Base-by-base conservation (phyloP, 2,888 invertebrate genomes). In the Epirrhoe alternata region DNA sequence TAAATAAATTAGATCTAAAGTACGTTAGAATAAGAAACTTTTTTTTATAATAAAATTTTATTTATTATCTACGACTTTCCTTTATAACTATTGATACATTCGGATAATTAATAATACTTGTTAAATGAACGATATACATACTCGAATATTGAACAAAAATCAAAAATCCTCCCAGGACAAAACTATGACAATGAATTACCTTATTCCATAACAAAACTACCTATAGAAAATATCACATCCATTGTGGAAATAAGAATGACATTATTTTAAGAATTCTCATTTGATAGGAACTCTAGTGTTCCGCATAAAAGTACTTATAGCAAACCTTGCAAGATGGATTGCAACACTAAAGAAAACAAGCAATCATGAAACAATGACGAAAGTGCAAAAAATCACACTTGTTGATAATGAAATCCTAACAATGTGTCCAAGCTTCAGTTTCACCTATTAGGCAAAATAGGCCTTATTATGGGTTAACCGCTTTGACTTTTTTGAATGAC, bases 21-120 rank as follows among this genome's bases (percentile, higher is more conserved):
- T 77, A 67, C 42, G 35, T 69, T 86, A 86, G 82, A 42, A 83
- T 89, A 89, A 90, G 86, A 86, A 70, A 80, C 75, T 71, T 86
- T 85, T 86, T 85, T 88, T 86, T 82, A 81, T 82, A 87, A 88
- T 86, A 88, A 91, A 88, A 85, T 79, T 82, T 85, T 91, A 92
- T 92, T 92, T 92, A 92, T 92, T 92, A 85, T 75, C 75, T 76
- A 80, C 77, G 74, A 73, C 73, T 76, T 71, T 71, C 70, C 55
- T 73, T 64, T 58, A 62, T 61, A 54, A 62, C 47, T 60, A 63
- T 58, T 57, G 65, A 66, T 64, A 69, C 71, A 64, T 68, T 74
- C 70, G 70, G 74, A 70, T 74, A 72, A 66, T 74, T 70, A 73
- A 72, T 74, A 75, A 71, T 66, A 73, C 72, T 71, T 45, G 69